Evolutionary conservation across 2,888 invertebrate genomes (phyloP).

Genomic region (Stenurella melanura): DNA sequence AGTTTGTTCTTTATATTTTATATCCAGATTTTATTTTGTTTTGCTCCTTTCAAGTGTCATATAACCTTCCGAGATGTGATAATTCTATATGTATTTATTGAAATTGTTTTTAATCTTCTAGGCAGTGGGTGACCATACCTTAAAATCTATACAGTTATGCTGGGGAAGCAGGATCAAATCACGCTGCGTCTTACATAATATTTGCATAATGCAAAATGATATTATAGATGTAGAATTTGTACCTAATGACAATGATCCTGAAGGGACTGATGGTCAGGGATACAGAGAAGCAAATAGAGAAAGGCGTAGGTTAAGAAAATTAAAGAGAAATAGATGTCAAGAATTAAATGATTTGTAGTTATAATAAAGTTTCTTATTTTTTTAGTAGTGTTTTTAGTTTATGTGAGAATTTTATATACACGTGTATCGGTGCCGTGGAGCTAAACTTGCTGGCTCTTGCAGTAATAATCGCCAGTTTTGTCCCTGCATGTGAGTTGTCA

Average conservation of each 20-base stretch:
- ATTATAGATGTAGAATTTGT: constrained; percentile 5
- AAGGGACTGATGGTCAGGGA: neutral
- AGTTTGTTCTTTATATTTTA: too few relatives aligned
- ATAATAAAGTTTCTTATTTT: too few relatives aligned
- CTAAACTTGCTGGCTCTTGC: too few relatives aligned
- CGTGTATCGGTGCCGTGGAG: too few relatives aligned
- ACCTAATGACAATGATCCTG: neutral
- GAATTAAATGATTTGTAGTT: neutral
- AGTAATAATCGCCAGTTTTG: too few relatives aligned
- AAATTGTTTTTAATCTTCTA: neutral
- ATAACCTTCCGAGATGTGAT: too few relatives aligned
- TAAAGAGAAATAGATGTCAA: constrained; percentile 13
- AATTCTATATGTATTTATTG: too few relatives aligned
- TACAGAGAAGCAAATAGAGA: neutral
- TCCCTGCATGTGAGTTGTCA: too few relatives aligned
- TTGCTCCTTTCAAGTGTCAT: too few relatives aligned
- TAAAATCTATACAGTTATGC: constrained; percentile 31
- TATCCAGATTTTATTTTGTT: too few relatives aligned
- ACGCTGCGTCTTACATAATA: constrained; percentile 24
- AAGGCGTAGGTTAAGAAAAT: neutral
- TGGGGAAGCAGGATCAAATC: constrained; percentile 5
- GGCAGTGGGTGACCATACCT: constrained; percentile 18
- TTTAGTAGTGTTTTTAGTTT: too few relatives aligned
- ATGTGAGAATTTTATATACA: too few relatives aligned
- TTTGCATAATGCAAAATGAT: neutral